Conservation (phyloP, 2,888 invertebrate species). For the Cylloceria caligata region DNA sequence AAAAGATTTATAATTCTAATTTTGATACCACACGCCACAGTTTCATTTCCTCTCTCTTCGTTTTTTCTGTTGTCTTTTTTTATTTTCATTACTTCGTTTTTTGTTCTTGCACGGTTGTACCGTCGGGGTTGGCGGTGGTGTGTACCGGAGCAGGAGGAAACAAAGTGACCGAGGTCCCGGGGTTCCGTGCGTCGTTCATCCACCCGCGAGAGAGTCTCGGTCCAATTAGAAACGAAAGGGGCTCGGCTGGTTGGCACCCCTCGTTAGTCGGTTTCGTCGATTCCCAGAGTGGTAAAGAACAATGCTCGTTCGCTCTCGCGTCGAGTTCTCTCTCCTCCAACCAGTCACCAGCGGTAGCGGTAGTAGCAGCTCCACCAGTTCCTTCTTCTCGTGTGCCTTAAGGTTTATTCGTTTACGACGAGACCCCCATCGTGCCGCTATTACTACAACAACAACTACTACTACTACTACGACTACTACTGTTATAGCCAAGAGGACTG, state of each 20-base stretch:
- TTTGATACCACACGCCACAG: conserved; percentile 36
- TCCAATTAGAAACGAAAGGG: conserved; percentile 71
- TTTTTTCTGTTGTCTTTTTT: conserved; percentile 51
- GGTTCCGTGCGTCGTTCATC: conserved; percentile 48
- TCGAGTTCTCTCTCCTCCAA: conserved; percentile 41
- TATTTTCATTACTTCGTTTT: conserved; percentile 22
- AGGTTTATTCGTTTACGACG: conserved; percentile 66
- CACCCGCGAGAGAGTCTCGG: conserved; percentile 61
- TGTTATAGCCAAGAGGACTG: conserved; percentile 45
- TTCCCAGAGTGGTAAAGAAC: conserved; percentile 70
- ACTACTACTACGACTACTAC: conserved; percentile 1
- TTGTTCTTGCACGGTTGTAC: conserved; percentile 21
- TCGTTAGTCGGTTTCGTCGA: conserved; percentile 73
- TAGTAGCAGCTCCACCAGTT: conserved; percentile 39
- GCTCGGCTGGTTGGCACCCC: conserved; percentile 62
- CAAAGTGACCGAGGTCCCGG: conserved; percentile 63
- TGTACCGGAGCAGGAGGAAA: conserved; percentile 47
- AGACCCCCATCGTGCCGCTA: conserved; percentile 54
- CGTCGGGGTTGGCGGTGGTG: conserved; percentile 53
- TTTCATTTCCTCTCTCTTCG: conserved; percentile 56
- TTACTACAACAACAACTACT: too few relatives aligned
- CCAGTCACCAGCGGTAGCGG: conserved; percentile 11
- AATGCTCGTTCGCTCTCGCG: conserved; percentile 57
- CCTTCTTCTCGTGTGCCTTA: conserved; percentile 58
- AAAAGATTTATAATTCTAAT: conserved; percentile 53